phyloP scores from a whole-genome alignment of 2,888 invertebrate species.

The Bedellia somnulentella region DNA sequence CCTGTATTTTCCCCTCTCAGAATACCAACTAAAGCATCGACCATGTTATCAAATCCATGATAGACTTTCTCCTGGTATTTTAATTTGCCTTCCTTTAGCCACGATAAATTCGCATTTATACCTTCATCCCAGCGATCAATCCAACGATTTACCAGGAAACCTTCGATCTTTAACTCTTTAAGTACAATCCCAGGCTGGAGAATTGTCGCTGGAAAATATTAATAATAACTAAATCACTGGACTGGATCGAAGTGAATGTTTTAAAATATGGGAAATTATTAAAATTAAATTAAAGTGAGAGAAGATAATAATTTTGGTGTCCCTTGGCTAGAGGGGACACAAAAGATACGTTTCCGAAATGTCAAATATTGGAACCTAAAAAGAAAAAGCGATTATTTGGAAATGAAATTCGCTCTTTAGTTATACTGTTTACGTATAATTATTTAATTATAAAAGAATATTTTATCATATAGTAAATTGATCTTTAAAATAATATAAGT shows the following conservation, averaged over 20 bases:
- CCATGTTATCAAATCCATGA: constrained; percentile 74
- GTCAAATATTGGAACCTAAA: no score
- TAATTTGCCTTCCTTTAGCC: constrained; percentile 70
- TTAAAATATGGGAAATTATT: no score
- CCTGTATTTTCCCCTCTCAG: constrained; percentile 68
- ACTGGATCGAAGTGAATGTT: no score
- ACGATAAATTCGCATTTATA: constrained; percentile 62
- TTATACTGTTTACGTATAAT: no score
- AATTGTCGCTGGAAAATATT: constrained; percentile 31
- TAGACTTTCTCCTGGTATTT: constrained; percentile 70
- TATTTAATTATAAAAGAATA: no score
- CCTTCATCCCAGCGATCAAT: constrained; percentile 64
- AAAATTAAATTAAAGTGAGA: no score
- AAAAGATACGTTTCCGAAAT: no score
- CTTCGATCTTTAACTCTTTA: constrained; percentile 69
- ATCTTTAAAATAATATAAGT: constrained; percentile 4
- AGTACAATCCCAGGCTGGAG: constrained; percentile 62
- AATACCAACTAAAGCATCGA: constrained; percentile 68
- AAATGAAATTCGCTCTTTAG: no score
- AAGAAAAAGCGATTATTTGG: no score
- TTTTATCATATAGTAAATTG: no score
- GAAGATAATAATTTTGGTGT: no score
- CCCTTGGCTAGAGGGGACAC: no score
- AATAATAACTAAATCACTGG: background rate
- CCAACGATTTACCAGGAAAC: constrained; percentile 65